phyloP scores from a whole-genome alignment of 1,140 invertebrate species.

The Drosophila hydei region DNA sequence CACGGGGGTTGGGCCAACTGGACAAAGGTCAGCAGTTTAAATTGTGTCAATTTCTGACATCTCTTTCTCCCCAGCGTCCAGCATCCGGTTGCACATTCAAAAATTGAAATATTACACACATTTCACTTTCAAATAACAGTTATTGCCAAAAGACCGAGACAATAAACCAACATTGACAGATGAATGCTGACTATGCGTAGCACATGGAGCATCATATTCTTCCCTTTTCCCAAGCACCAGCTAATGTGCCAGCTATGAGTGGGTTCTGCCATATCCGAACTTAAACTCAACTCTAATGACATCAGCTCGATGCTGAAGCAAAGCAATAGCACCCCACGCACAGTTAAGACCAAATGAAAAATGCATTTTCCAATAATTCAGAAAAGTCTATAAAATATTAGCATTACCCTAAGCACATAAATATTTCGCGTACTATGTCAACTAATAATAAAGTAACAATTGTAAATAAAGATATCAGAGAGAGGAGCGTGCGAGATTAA shows the following conservation, averaged over 20 bases:
- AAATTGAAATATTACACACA: slow-evolving; percentile 82
- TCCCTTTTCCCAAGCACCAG: slow-evolving; percentile 31
- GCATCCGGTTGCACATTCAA: slow-evolving; percentile 40
- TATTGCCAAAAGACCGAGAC: slow-evolving; percentile 67
- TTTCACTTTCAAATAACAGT: slow-evolving; percentile 58
- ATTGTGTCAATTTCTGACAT: slow-evolving; percentile 68
- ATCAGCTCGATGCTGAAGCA: background rate
- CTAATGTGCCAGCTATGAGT: slow-evolving; percentile 64
- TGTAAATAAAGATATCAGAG: too few relatives aligned
- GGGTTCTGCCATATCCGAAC: slow-evolving; percentile 47
- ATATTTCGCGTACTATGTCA: too few relatives aligned
- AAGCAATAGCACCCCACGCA: background rate
- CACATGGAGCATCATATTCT: slow-evolving; percentile 48
- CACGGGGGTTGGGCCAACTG: slow-evolving; percentile 48
- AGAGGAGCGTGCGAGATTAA: too few relatives aligned
- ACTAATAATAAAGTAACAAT: too few relatives aligned
- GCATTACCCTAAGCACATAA: too few relatives aligned
- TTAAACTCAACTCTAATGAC: slow-evolving; percentile 61
- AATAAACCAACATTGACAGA: slow-evolving; percentile 54
- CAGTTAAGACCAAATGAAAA: background rate
- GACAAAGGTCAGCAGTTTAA: slow-evolving; percentile 75
- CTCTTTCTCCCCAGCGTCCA: slow-evolving; percentile 13
- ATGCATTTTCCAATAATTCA: slow-evolving; percentile 14
- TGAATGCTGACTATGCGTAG: slow-evolving; percentile 42
- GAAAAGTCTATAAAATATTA: background rate